Percentiles rank a stretch among this genome's conserved stretches.
phyloP scores from a whole-genome alignment of 1,140 invertebrate species.

The Drosophila murphyi region DNA sequence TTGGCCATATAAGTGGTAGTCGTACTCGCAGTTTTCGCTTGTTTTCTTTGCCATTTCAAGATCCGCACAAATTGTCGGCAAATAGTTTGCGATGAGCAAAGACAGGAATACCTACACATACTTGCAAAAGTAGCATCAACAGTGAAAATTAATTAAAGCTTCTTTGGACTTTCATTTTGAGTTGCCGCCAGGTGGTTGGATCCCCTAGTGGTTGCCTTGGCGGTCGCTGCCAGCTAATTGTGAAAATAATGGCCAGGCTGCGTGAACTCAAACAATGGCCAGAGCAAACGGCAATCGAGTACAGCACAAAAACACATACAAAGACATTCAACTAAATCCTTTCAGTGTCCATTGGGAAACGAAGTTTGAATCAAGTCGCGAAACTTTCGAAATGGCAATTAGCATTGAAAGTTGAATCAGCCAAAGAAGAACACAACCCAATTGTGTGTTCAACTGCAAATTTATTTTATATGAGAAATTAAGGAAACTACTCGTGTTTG shows the following conservation, averaged over 20 bases:
- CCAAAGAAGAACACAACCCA: slow-evolving; percentile 17
- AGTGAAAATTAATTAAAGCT: slow-evolving; percentile 70
- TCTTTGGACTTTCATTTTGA: slow-evolving; percentile 36
- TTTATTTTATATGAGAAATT: slow-evolving; percentile 20
- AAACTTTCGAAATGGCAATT: slow-evolving; percentile 80
- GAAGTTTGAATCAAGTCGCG: slow-evolving; percentile 71
- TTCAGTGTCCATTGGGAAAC: slow-evolving; percentile 39
- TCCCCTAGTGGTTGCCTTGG: slow-evolving; percentile 4
- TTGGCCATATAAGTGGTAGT: slow-evolving; percentile 24
- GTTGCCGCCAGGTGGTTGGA: slow-evolving; percentile 34
- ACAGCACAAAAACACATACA: slow-evolving; percentile 4
- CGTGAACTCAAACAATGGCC: slow-evolving; percentile 76
- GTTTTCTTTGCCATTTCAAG: slow-evolving; percentile 44
- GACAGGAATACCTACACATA: slow-evolving; percentile 22
- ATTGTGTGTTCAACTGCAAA: slow-evolving; percentile 17
- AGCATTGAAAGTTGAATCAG: slow-evolving; percentile 64
- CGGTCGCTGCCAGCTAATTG: slow-evolving; percentile 62
- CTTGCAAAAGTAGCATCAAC: slow-evolving; percentile 4
- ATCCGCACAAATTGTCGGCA: slow-evolving; percentile 40
- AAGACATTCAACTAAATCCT: slow-evolving; percentile 19
- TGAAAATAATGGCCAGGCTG: slow-evolving; percentile 77
- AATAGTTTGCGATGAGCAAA: slow-evolving; percentile 44
- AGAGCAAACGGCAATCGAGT: slow-evolving; percentile 71
- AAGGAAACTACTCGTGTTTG: background rate
- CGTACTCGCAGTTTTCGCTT: slow-evolving; percentile 29